phyloP scores from a whole-genome alignment of 2,888 invertebrate genomes.

The Nomada goodeniana region DNA sequence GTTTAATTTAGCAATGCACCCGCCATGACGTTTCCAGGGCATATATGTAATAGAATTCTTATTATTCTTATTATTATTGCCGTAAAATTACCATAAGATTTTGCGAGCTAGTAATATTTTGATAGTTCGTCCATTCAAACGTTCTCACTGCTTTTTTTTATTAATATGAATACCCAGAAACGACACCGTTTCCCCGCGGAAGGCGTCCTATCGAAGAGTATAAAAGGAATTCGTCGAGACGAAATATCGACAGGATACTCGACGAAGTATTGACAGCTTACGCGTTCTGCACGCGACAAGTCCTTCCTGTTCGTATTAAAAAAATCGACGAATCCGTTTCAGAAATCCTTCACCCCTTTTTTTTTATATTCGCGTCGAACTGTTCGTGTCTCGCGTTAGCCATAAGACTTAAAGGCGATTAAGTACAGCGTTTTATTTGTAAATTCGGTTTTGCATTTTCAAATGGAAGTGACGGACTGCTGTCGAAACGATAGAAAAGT shows the following conservation, averaged over 20 bases:
- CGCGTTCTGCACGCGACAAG: constrained; percentile 49
- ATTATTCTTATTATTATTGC: too few species aligned
- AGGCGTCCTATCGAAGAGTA: constrained; percentile 3
- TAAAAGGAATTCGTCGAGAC: constrained; percentile 48
- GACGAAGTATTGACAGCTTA: constrained; percentile 53
- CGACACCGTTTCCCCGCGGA: constrained; percentile 18
- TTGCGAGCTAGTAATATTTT: constrained; percentile 12
- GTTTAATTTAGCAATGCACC: not conserved
- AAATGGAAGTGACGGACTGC: not conserved
- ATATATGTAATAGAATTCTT: not conserved
- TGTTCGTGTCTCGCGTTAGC: not conserved
- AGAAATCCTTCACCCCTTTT: not conserved
- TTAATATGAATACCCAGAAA: constrained; percentile 8
- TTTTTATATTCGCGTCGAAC: not conserved
- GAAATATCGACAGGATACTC: constrained; percentile 62
- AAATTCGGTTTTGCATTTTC: constrained; percentile 1
- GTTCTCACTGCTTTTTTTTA: not conserved
- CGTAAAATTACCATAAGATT: constrained; percentile 15
- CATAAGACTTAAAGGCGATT: not conserved
- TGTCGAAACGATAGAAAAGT: not conserved
- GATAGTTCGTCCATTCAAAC: not conserved
- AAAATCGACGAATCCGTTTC: constrained; percentile 35
- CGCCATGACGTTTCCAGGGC: not conserved
- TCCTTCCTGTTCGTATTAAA: constrained; percentile 52
- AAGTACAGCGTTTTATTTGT: constrained; percentile 6